Base-by-base conservation (phyloP, 2,888 invertebrate species). In the Lasioglossum vierecki region DNA sequence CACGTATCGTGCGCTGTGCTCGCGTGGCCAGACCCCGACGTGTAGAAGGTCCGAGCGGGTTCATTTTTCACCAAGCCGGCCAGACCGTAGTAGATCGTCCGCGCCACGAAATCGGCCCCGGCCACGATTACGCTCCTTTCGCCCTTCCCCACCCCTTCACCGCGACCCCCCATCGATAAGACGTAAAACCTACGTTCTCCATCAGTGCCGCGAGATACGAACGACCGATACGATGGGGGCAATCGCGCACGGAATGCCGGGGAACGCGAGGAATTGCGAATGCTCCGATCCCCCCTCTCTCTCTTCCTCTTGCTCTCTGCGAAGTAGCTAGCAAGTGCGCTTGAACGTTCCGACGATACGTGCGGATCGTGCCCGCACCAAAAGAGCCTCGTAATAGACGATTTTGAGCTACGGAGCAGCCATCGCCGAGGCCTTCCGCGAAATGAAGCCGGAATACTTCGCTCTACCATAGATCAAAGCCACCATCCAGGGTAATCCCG, bases 1-100 rank as follows among this genome's bases (percentile, higher is more conserved):
- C 92, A 92, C 92, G 93, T 93, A 91, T 89, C 86, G 87, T 79
- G 71, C 82, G 82, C 83, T 84, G 35, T 35, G 68, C 82, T 85
- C 86, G 71, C 83, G 79, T 82, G 79, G 82, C 80, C 74, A 35
- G 66, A 41, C 70, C 71, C 53, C 68, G 49, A 30, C 68, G 71
- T 46, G 71, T 41, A 79, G 68, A 86, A 57, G 76, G 63, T 75
- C 80, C 60, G 72, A 84, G 66, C 84, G 79, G 83, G 73, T 84
- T 84, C 89, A 91, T 90, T 90, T 90, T 91, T 90, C 89, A 89
- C 77, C 80, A 75, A n/a, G 22, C 18, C 22, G 39, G 39, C 66
- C 30, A 71, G 83, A 76, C 80, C 87, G 88, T 89, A 88, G 88
- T 53, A 53, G 22, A 89, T 88, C 90, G 82, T 82, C 60, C 80